These are phyloP conservation scores for Halisarca cf. caerulea DNA, from an alignment of 37 sponge, comb jelly and placozoan species.

Conservation along the genomic window DNA sequence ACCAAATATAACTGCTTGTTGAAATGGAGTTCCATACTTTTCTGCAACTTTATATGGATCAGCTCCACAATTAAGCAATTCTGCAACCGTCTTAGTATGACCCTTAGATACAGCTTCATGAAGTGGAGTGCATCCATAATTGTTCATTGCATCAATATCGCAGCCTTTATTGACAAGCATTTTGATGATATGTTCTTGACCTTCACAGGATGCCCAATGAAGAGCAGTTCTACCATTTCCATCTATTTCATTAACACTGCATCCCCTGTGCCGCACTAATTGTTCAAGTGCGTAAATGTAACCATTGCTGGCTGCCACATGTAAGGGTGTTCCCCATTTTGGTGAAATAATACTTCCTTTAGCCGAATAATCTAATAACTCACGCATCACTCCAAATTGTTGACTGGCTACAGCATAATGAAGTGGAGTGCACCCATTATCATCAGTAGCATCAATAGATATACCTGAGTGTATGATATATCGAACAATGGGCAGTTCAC, in stretches of 20 bases:
- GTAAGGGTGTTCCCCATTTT: constrained; percentile 1
- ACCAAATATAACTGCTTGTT: too few relatives aligned
- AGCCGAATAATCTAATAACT: neutral
- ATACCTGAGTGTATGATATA: neutral
- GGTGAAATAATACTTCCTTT: neutral
- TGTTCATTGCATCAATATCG: neutral
- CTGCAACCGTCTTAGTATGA: too few relatives aligned
- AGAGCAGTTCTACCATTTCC: constrained; percentile 11
- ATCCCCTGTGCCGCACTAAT: neutral
- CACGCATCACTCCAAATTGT: neutral
- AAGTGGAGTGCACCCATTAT: neutral
- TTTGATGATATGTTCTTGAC: neutral
- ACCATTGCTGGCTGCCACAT: neutral
- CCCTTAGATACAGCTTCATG: too few relatives aligned
- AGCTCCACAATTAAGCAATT: too few relatives aligned
- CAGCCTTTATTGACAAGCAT: neutral
- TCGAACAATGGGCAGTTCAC: neutral
- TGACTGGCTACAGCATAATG: neutral
- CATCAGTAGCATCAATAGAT: neutral
- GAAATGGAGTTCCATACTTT: too few relatives aligned
- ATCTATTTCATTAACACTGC: neutral
- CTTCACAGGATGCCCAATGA: neutral
- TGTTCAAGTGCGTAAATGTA: neutral
- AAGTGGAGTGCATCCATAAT: neutral
- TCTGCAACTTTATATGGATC: too few relatives aligned